These are phyloP conservation scores for Drosophila sechellia DNA, from an alignment of 1,140 invertebrate genomes.

Conservation along the genomic window DNA sequence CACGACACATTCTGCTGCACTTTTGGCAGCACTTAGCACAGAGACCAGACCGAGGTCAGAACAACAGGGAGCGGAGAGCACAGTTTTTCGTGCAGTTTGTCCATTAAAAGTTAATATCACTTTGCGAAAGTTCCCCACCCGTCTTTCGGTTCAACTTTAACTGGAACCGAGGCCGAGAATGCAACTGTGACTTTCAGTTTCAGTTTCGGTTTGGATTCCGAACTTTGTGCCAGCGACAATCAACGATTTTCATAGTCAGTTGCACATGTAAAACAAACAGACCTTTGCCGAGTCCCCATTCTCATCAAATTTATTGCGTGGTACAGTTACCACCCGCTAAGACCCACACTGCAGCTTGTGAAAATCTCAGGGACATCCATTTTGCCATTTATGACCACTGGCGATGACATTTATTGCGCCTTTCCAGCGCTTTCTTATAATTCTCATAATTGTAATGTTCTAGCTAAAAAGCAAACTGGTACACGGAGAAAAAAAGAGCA, in stretches of 20 bases:
- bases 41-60: conserved; percentile 69
- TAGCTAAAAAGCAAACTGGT: conserved; percentile 34
- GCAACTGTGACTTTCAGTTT: conserved; percentile 66
- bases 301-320: conserved; percentile 57
- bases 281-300: conserved; percentile 60
- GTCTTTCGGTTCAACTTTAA: conserved; percentile 37
- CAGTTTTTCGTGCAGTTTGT: conserved; percentile 77
- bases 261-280: conserved; percentile 76
- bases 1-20: conserved; percentile 82
- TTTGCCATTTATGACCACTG: conserved; percentile 70
- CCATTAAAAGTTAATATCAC: conserved; percentile 83
- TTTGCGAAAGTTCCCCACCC: conserved; percentile 64
- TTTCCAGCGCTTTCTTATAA: conserved; percentile 59
- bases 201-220: conserved; percentile 43
- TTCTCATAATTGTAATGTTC: conserved; percentile 71
- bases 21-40: conserved; percentile 79
- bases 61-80: conserved; percentile 42
- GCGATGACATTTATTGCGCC: conserved; percentile 72
- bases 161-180: conserved; percentile 38
- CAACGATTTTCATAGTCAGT: conserved; percentile 81
- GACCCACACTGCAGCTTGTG: not conserved
- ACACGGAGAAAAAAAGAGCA: not conserved
- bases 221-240: conserved; percentile 76
- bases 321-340: conserved; percentile 1
- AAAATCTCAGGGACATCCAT: conserved; percentile 36